Evolutionary conservation across 2,888 invertebrate species (phyloP).

Genomic region (Cephus pygmeus): DNA sequence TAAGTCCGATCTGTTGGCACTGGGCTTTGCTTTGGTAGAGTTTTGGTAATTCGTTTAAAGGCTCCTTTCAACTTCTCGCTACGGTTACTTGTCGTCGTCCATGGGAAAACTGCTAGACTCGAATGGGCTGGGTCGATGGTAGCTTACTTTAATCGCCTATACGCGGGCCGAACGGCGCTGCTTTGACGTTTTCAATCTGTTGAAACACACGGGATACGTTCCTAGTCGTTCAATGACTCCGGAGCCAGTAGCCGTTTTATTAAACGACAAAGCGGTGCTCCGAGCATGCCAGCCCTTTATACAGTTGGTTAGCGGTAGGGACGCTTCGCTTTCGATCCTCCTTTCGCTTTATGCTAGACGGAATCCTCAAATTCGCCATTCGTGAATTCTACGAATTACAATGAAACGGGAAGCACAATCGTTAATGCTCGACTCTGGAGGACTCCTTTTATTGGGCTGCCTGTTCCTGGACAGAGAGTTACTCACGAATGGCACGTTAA

Average conservation of each 20-base stretch:
- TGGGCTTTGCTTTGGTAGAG: not conserved
- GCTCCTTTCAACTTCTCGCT: not conserved
- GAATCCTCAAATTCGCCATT: not conserved
- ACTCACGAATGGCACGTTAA: not conserved
- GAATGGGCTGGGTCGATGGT: conserved; percentile 30
- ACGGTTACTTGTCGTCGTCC: not conserved
- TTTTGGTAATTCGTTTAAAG: not conserved
- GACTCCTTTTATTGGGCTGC: not conserved
- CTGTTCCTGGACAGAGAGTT: not conserved
- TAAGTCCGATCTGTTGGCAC: not conserved
- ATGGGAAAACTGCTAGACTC: not conserved
- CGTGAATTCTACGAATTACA: not conserved
- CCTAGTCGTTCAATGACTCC: conserved; percentile 24
- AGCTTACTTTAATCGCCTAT: conserved; percentile 41
- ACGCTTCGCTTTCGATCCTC: not conserved
- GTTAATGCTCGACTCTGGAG: not conserved
- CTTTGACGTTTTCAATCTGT: conserved; percentile 38
- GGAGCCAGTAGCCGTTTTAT: conserved; percentile 39
- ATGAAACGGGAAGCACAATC: not conserved
- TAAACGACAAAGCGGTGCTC: conserved; percentile 22
- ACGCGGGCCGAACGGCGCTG: conserved; percentile 33
- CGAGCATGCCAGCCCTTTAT: not conserved
- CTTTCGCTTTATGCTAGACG: not conserved
- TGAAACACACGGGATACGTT: not conserved
- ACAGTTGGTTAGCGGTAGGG: not conserved